Percentiles rank a stretch among this genome's conserved stretches.
Evolutionary conservation across 1,140 invertebrate species (phyloP).

Genomic region (Bombus polaris): DNA sequence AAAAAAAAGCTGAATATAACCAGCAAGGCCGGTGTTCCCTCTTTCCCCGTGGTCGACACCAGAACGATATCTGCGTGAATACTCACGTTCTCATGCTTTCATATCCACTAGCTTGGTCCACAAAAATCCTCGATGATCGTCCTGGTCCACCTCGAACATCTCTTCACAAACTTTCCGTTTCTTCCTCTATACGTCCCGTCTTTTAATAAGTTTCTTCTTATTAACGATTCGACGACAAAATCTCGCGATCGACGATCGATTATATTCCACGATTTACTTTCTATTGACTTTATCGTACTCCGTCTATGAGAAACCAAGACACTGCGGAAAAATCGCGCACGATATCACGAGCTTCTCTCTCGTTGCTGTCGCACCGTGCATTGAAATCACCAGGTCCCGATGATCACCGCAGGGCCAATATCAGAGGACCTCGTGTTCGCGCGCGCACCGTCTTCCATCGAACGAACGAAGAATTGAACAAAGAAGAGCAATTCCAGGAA

Average conservation of each 20-base stretch:
- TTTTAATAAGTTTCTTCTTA: not conserved
- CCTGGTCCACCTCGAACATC: slow-evolving; percentile 1
- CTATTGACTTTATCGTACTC: not conserved
- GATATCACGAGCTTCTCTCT: not conserved
- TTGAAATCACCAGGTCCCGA: slow-evolving; percentile 61
- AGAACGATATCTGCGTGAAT: slow-evolving; percentile 25
- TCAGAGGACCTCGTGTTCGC: slow-evolving; percentile 6
- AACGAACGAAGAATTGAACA: not conserved
- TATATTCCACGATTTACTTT: slow-evolving; percentile 22
- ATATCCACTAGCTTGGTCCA: slow-evolving; percentile 41
- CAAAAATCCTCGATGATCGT: slow-evolving; percentile 31
- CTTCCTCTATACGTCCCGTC: not conserved
- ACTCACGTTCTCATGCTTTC: slow-evolving; percentile 63
- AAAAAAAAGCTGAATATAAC: slow-evolving; percentile 19
- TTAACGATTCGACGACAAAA: not conserved
- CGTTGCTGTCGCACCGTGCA: slow-evolving; percentile 46
- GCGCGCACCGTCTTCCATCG: not conserved
- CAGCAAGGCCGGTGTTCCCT: slow-evolving; percentile 34
- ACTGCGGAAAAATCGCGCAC: slow-evolving; percentile 30
- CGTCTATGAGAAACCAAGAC: not conserved
- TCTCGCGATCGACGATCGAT: not conserved
- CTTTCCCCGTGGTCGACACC: not conserved
- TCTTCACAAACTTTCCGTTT: not conserved
- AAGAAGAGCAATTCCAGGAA: slow-evolving; percentile 8
- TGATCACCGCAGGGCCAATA: slow-evolving; percentile 16